A percentile compares a stretch with the other conserved stretches of the same genome.
Evolutionary conservation across 2,797 vertebrate species (phyloP).

Genomic region (Hemibagrus guttatus): DNA sequence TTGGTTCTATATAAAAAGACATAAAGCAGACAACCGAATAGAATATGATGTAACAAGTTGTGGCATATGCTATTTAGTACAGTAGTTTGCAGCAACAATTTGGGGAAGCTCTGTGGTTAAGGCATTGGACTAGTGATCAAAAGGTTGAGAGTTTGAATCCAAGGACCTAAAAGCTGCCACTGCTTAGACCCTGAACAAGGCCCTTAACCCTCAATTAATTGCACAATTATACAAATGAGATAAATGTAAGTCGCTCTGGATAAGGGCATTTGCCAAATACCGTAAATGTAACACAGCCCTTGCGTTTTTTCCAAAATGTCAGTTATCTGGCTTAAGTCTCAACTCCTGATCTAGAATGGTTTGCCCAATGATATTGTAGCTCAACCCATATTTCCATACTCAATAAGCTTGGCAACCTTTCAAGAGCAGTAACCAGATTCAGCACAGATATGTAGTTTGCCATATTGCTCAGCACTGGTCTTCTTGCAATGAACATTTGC

Average conservation of each 20-base stretch:
- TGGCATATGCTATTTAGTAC: neutral
- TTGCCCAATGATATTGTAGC: neutral
- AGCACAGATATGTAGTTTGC: neutral
- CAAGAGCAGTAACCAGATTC: neutral
- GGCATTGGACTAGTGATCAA: too few species aligned
- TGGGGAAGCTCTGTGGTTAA: too few species aligned
- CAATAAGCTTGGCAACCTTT: neutral
- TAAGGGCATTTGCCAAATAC: too few species aligned
- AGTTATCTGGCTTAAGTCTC: neutral
- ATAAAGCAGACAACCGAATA: neutral
- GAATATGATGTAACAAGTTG: neutral
- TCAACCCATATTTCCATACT: neutral
- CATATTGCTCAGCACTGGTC: neutral
- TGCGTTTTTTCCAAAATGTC: neutral
- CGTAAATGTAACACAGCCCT: neutral
- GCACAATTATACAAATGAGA: too few species aligned
- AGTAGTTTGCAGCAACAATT: neutral
- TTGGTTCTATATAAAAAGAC: neutral
- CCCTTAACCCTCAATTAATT: too few species aligned
- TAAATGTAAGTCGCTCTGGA: too few species aligned
- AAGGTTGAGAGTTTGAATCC: too few species aligned
- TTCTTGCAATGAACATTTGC: neutral
- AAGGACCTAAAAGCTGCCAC: too few species aligned
- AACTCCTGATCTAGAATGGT: neutral
- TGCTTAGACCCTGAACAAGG: too few species aligned